A percentile compares a stretch with the other conserved stretches of the same genome.
Evolutionary conservation across 2,797 vertebrate species (phyloP).

Genomic region (Acanthurus tractus): DNA sequence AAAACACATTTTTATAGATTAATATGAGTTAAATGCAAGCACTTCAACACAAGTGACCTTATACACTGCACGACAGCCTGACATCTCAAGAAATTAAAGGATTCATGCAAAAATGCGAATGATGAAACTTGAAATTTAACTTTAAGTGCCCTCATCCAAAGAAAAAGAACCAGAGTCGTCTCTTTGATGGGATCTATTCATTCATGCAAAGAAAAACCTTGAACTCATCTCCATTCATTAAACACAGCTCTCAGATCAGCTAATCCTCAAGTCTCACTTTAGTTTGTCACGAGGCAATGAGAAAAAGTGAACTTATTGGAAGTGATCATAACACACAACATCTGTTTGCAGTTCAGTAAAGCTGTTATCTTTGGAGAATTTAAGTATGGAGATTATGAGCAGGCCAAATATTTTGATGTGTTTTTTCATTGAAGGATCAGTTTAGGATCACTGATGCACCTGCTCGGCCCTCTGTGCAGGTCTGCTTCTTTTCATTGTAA

Average conservation of each 20-base stretch:
- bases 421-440: conserved; percentile 25
- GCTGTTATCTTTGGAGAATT: conserved; percentile 29
- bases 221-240: conserved; percentile 58
- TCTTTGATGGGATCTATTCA: conserved; percentile 70
- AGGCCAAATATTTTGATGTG: conserved; percentile 5
- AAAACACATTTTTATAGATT: neutral
- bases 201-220: conserved; percentile 58
- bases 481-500: conserved; percentile 32
- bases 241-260: conserved; percentile 34
- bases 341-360: conserved; percentile 39
- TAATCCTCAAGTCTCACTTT: conserved; percentile 43
- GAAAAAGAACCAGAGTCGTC: conserved; percentile 36
- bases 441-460: conserved; percentile 22
- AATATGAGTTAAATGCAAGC: neutral
- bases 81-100: neutral
- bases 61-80: neutral
- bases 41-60: neutral
- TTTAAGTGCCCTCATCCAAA: conserved; percentile 40
- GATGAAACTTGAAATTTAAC: conserved; percentile 25
- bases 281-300: conserved; percentile 24
- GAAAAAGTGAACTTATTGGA: conserved; percentile 13
- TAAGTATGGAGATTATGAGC: conserved; percentile 15
- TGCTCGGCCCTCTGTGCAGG: neutral
- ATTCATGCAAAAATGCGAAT: neutral
- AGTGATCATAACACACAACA: conserved; percentile 9